Percentiles rank a stretch among this genome's conserved stretches.
Conservation (phyloP, 2,113 vertebrate species). For the Echinops telfairi region DNA sequence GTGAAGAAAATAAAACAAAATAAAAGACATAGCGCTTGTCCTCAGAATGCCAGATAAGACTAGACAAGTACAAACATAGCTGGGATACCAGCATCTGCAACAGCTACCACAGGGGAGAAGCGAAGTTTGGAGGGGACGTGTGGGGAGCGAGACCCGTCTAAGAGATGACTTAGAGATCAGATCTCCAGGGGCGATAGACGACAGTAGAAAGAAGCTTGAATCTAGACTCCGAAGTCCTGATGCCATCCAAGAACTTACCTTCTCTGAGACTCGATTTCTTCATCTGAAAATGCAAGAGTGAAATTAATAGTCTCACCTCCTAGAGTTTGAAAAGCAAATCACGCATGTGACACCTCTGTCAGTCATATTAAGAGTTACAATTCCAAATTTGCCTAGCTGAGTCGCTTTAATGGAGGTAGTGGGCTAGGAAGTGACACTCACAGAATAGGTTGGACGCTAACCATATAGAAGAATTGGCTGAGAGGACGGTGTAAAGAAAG, state of each 20-base stretch:
- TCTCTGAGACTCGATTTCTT: constrained; percentile 15
- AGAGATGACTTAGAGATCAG: neutral
- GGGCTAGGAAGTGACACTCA: neutral
- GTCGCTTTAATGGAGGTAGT: neutral
- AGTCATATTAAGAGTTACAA: neutral
- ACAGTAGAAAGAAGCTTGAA: neutral
- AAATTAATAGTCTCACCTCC: neutral
- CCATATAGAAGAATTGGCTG: neutral
- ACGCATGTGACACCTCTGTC: neutral
- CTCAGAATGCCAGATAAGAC: neutral
- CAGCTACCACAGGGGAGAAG: neutral
- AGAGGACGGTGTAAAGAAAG: neutral
- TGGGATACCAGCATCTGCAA: neutral
- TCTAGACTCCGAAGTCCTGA: neutral
- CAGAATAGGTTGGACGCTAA: neutral
- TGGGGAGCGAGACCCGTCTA: neutral
- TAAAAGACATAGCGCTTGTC: neutral
- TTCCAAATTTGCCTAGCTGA: neutral
- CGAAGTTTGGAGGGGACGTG: neutral
- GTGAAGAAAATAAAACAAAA: neutral
- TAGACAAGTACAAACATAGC: neutral
- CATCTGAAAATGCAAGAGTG: constrained; percentile 29
- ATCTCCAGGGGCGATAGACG: neutral
- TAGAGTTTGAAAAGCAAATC: constrained; percentile 3
- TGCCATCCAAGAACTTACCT: neutral